phyloP scores from a whole-genome alignment of 2,888 invertebrate genomes.

The Carpatolechia fugitivella region DNA sequence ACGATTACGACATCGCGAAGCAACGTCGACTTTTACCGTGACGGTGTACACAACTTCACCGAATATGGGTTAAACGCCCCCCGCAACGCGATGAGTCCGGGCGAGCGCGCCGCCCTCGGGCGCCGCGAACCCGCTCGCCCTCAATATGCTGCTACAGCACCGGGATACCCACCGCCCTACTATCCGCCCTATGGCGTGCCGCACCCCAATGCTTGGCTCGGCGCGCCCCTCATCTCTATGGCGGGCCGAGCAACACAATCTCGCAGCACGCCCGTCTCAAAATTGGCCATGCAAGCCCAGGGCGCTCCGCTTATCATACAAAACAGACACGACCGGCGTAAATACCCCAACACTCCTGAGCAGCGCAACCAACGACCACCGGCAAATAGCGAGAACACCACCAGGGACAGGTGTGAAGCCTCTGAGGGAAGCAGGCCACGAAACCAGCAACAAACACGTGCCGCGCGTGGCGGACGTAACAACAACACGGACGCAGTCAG shows the following conservation, averaged over 20 bases:
- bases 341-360: constrained; percentile 61
- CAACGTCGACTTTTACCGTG: constrained; percentile 69
- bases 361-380: constrained; percentile 62
- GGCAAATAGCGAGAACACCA: constrained; percentile 50
- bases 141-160: constrained; percentile 71
- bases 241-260: constrained; percentile 79
- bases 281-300: constrained; percentile 90
- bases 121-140: constrained; percentile 77
- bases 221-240: constrained; percentile 89
- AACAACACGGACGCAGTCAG: constrained; percentile 84
- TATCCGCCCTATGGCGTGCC: constrained; percentile 74
- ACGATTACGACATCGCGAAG: constrained; percentile 75
- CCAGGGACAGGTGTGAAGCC: constrained; percentile 59
- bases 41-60: constrained; percentile 65
- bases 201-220: constrained; percentile 85
- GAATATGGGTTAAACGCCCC: constrained; percentile 87
- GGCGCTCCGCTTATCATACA: constrained; percentile 90
- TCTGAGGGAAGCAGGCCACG: constrained; percentile 63
- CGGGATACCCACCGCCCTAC: constrained; percentile 75
- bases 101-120: constrained; percentile 76
- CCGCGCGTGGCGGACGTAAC: constrained; percentile 62
- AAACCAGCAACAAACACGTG: constrained; percentile 65
- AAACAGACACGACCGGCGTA: constrained; percentile 80
- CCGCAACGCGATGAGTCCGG: constrained; percentile 70
- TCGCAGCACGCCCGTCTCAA: constrained; percentile 81